Base-by-base conservation (phyloP, 1,140 invertebrate genomes). In the Acromyrmex echinatior region DNA sequence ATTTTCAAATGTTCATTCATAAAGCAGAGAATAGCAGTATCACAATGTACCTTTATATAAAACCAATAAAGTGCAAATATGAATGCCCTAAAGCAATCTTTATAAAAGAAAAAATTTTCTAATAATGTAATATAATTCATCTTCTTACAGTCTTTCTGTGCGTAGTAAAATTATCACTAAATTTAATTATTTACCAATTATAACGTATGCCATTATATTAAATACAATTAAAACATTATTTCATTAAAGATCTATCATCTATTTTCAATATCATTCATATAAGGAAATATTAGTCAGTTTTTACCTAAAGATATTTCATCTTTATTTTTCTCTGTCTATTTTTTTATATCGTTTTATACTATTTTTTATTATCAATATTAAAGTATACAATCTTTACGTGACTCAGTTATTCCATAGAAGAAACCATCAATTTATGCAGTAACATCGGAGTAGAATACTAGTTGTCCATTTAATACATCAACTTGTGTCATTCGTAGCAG, bases 1-100 rank as follows among this genome's bases (percentile, higher is more conserved):
- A 87, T 94, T 94, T 93, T 90, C 39, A 89, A 92, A 92, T 91
- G 91, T 93, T 93, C 89, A 91, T 92, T 89, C 91, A 93, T 94
- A 92, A 93, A 93, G 77, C 87, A 86, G 87, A 79, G 60, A 91
- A 92, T 60, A 92, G 79, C 77, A 91, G 85, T 92, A 80, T 92
- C 86, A 68, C 28, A 89, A 92, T 92, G 89, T 92, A 92, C 56
- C 88, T 92, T 88, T 80, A 91, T 81, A 76, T 76, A 77, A 78
- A 88, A 86, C 65, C 77, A 91, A 90, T 91, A 87, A 89, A 91
- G 80, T 87, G 84, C 60, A 90, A 85, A 87, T 58, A 21, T 70
- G 60, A 78, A 63, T 86, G 51, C 65, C 81, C 76, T 76, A 78
- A 76, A 79, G 31, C 49, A 65, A 84, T 89, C 18, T 86, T 87